These are phyloP conservation scores for Phoebastria nigripes DNA, from an alignment of 2,797 vertebrate genomes.

Conservation along the genomic window DNA sequence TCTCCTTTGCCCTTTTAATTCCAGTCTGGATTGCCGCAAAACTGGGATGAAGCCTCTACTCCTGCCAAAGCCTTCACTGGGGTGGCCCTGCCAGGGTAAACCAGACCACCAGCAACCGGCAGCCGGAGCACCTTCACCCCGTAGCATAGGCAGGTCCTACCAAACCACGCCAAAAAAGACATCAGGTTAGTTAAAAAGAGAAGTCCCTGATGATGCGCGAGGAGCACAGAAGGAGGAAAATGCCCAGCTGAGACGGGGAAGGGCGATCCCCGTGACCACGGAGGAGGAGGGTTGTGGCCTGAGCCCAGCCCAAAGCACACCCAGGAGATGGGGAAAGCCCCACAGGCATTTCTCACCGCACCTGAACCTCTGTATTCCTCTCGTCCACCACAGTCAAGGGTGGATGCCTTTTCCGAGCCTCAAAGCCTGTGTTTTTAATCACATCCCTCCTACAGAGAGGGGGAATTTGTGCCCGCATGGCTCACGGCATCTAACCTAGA, in stretches of 20 bases:
- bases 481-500: not conserved
- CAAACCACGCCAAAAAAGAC: not conserved
- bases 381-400: rapidly evolving
- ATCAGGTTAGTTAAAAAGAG: too few relatives aligned
- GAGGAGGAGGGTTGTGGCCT: not conserved
- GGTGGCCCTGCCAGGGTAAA: not conserved
- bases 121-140: not conserved
- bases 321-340: not conserved
- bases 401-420: rapidly evolving
- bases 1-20: not conserved
- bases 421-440: not conserved
- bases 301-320: not conserved
- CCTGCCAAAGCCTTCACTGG: not conserved
- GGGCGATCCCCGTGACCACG: not conserved
- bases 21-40: rapidly evolving
- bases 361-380: rapidly evolving
- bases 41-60: rapidly evolving
- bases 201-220: rapidly evolving
- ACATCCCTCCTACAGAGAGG: not conserved
- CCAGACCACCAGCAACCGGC: not conserved
- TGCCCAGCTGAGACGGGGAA: not conserved
- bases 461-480: rapidly evolving
- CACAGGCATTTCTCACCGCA: not conserved
- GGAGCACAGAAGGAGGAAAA: not conserved
- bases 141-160: not conserved